Conservation (phyloP, 1,140 invertebrate genomes). For the Calosoma granatense region DNA sequence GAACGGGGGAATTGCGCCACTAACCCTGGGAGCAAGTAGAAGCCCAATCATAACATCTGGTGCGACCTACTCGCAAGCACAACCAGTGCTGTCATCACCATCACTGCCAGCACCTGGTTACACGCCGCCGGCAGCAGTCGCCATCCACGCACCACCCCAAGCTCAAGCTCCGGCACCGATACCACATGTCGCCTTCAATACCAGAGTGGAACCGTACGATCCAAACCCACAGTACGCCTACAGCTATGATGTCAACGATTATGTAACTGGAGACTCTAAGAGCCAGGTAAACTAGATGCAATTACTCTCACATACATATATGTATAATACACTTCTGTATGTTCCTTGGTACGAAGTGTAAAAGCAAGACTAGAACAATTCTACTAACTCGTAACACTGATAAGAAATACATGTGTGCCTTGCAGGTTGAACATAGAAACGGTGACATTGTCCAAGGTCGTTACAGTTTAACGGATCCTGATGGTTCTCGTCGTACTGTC, state of each 20-base stretch:
- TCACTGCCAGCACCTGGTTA: slow-evolving; percentile 20
- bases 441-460: slow-evolving; percentile 40
- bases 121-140: slow-evolving; percentile 23
- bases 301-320: too few relatives aligned
- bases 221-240: slow-evolving; percentile 61
- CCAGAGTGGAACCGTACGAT: slow-evolving; percentile 47
- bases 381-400: too few relatives aligned
- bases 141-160: slow-evolving; percentile 26
- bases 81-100: slow-evolving; percentile 14
- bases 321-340: too few relatives aligned
- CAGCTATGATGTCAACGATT: slow-evolving; percentile 60
- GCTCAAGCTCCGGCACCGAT: slow-evolving; percentile 21
- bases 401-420: not conserved
- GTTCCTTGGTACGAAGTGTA: too few relatives aligned
- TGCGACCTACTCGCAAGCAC: slow-evolving; percentile 11
- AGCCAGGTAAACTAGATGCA: too few relatives aligned
- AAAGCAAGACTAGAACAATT: too few relatives aligned
- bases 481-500: slow-evolving; percentile 36
- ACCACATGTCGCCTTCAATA: slow-evolving; percentile 29
- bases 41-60: slow-evolving; percentile 10
- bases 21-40: not conserved
- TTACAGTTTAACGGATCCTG: slow-evolving; percentile 39
- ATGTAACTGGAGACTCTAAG: slow-evolving; percentile 59
- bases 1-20: not conserved
- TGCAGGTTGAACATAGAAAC: slow-evolving; percentile 14